Percentiles rank a stretch among this genome's conserved stretches.
Evolutionary conservation across 2,888 invertebrate species (phyloP).

Genomic region (Caradrina clavipalpis): DNA sequence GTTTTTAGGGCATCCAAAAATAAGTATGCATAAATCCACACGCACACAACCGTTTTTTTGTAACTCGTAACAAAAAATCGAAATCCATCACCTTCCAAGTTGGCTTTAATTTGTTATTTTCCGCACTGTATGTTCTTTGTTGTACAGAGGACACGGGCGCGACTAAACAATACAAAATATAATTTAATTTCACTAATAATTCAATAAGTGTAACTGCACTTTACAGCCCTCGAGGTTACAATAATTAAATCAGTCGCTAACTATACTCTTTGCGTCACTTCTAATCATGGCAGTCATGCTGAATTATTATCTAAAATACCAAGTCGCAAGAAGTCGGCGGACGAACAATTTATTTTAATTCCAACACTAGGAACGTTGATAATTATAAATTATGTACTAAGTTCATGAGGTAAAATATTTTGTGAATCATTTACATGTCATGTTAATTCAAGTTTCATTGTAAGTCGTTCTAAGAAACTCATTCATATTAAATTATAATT

Average conservation of each 20-base stretch:
- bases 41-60: background rate
- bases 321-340: constrained; percentile 28
- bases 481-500: constrained; percentile 86
- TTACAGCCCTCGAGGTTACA: constrained; percentile 46
- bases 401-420: constrained; percentile 61
- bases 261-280: constrained; percentile 55
- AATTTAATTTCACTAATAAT: constrained; percentile 11
- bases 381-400: constrained; percentile 48
- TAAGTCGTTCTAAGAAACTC: constrained; percentile 78
- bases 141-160: background rate
- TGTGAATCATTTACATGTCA: constrained; percentile 61
- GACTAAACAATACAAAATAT: constrained; percentile 13
- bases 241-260: constrained; percentile 47
- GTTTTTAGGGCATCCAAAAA: background rate
- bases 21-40: background rate
- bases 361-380: constrained; percentile 43
- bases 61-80: background rate
- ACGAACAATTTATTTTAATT: constrained; percentile 46
- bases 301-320: constrained; percentile 46
- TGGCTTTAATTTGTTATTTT: constrained; percentile 18
- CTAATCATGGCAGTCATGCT: constrained; percentile 43
- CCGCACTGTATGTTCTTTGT: constrained; percentile 6
- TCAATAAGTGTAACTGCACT: constrained; percentile 26
- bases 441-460: constrained; percentile 73
- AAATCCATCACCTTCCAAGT: constrained; percentile 1